These are phyloP conservation scores for Callaeas wilsoni DNA, from an alignment of 2,113 vertebrate species.

Conservation along the genomic window DNA sequence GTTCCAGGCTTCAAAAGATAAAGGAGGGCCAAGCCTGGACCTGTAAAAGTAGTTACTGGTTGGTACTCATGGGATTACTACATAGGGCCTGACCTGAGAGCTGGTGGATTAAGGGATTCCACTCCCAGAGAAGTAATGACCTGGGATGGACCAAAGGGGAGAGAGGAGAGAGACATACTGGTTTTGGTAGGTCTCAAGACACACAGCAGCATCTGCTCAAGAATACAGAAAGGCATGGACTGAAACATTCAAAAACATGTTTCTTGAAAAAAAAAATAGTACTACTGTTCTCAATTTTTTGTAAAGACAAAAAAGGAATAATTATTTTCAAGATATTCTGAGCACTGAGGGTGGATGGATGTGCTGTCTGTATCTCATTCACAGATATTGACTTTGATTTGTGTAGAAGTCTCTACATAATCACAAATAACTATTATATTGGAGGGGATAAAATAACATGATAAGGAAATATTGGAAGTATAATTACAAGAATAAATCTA, in stretches of 20 bases:
- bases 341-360: neutral
- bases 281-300: neutral
- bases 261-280: neutral
- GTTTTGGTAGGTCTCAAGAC: neutral
- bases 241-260: neutral
- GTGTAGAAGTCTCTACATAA: neutral
- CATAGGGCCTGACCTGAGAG: neutral
- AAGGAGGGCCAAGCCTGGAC: neutral
- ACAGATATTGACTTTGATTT: neutral
- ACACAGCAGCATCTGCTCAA: neutral
- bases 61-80: neutral
- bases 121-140: neutral
- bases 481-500: neutral
- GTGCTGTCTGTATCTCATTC: neutral
- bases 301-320: neutral
- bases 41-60: neutral
- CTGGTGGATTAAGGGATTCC: neutral
- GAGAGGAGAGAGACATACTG: neutral
- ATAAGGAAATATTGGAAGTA: neutral
- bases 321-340: neutral
- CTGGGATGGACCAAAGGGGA: neutral
- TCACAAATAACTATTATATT: neutral
- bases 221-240: neutral
- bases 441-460: neutral
- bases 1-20: neutral